Base-by-base conservation (phyloP, 2,888 invertebrate genomes). In the Cyaniris semiargus region DNA sequence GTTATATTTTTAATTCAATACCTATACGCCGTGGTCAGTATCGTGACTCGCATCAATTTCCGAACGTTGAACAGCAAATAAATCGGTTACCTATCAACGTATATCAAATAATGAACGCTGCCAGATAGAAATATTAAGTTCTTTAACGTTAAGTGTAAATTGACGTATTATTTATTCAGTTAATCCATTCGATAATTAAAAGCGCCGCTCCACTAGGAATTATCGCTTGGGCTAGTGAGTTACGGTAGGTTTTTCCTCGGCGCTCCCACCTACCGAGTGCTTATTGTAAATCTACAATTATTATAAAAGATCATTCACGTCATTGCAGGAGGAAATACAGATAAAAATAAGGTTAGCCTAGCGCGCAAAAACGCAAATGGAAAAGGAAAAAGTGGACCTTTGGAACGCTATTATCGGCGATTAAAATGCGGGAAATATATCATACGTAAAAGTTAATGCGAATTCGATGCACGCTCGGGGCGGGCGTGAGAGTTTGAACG, bases 171-270 rank as follows among this genome's bases (percentile, higher is more conserved):
- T 90, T 90, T 88, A 90, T 89, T 87, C 86, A 86, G 85, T 87
- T 87, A 88, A 89, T 87, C 87, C 87, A 84, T 86, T 38, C 84
- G 85, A 89, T 90, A 92, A 92, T 92, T 91, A 92, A 88, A 84
- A 86, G 86, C 86, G 86, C 88, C 87, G 87, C 85, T 82, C 85
- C 83, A 82, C 83, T 85, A 84, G 85, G 86, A 89, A 90, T 90
- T 87, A 89, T 88, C 87, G 84, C 85, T 86, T 86, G 88, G 86
- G 88, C 86, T 85, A 85, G 85, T 83, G 83, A 84, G 84, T 82
- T 85, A 90, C 87, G 88, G 87, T 86, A 53, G 70, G 31, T 79
- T 79, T 78, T 79, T 70, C 56, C 75, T 31, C 18, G 48, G 15
- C 75, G 71, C 15, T 18, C 38, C n/a, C 23, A 34, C 71, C 6